Conservation (phyloP, 1,140 invertebrate genomes). For the Heliconius hermathena region DNA sequence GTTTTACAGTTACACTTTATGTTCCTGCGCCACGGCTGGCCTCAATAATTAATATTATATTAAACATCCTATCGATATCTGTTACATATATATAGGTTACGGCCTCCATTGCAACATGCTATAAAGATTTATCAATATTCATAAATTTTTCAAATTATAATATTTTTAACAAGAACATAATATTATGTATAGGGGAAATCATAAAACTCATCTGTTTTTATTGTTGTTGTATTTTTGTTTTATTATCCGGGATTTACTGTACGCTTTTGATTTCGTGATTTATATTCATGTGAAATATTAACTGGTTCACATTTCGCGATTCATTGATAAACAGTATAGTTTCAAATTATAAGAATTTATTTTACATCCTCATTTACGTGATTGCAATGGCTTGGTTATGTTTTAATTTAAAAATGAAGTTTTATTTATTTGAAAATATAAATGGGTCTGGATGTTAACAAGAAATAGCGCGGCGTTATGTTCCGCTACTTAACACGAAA, state of each 20-base stretch:
- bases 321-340: not conserved
- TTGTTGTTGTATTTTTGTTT: constrained; percentile 10
- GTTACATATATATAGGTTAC: not conserved
- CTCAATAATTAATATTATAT: too few relatives aligned
- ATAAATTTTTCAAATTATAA: not conserved
- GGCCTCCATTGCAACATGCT: not conserved
- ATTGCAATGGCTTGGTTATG: not conserved
- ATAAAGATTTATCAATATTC: not conserved
- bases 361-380: not conserved
- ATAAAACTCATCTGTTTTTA: constrained; percentile 4
- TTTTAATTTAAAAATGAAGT: too few relatives aligned
- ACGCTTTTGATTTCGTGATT: constrained; percentile 4
- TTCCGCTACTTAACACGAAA: too few relatives aligned
- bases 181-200: not conserved
- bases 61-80: not conserved
- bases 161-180: not conserved
- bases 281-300: constrained; percentile 5
- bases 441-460: too few relatives aligned
- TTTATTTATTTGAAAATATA: too few relatives aligned
- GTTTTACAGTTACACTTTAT: too few relatives aligned
- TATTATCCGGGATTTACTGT: not conserved
- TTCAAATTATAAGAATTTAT: not conserved
- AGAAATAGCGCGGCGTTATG: too few relatives aligned
- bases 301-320: not conserved
- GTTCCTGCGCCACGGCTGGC: too few relatives aligned